Base-by-base conservation (phyloP, 1,140 invertebrate genomes). In the Mesaphorura yosii region DNA sequence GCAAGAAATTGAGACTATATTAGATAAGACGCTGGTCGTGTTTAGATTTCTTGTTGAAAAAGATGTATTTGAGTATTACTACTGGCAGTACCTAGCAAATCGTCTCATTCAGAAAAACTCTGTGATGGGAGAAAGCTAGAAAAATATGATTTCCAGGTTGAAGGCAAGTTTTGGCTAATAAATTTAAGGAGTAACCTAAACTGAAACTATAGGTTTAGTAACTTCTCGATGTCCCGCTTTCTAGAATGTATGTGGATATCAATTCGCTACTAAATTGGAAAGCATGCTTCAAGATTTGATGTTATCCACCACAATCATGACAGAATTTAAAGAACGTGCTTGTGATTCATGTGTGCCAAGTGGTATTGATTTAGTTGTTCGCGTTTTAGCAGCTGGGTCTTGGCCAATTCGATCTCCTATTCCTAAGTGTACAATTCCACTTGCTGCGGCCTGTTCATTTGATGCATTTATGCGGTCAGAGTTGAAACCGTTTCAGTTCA, bases 251-350 rank as follows among this genome's bases (percentile, higher is more conserved):
- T 99, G 95, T 78, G 95, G 95, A 52, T 97, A 93, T 75, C 93
- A 98, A 74, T 98, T 99, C 72, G 99, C 96, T 53, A 96, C 92
- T 38, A 99, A 98, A 74, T 76, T 99, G 50, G 96, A 99, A 74
- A 94, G 94, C 62, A 99, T 99, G 96, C 98, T 99, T 69, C 98
- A 98, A 70, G 96, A 99, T 71, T 98, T 99, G 84, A 95, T 93
- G n/a, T 84, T 99, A 26, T 98, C 94, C 48, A 95, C 95, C 70
- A 95, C 88, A 12, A 91, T 95, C 61, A 97, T 95, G 84, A 92
- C 97, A 65, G 93, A 98, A 70, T 98, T 98, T 70, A 95, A 94
- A 66, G 82, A 83, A 64, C 84, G 88, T 70, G 78, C 88, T 39
- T 67, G 77, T n/a, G 79, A 79, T 64, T 76, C 80, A 54, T 77